Percentiles rank a stretch among this genome's conserved stretches.
Conservation (phyloP, 2,797 vertebrate species). For the Nannoperca australis region DNA sequence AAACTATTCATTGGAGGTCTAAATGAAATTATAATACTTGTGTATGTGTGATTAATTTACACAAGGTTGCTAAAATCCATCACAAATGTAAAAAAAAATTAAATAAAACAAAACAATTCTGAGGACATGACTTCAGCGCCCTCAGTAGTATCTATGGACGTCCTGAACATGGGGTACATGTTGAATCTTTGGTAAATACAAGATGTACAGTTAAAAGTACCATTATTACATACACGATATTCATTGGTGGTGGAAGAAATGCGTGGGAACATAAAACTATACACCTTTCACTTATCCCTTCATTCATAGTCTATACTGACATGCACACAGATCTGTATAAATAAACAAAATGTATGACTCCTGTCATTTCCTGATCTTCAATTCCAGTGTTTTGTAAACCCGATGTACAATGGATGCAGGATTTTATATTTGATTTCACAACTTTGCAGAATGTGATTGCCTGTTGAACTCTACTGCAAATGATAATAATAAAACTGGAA, state of each 20-base stretch:
- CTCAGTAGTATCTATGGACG: too few relatives aligned
- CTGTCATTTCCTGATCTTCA: constrained; percentile 31
- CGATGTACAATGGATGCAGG: constrained; percentile 2
- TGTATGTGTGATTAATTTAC: too few relatives aligned
- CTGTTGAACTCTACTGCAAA: constrained; percentile 65
- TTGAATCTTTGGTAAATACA: too few relatives aligned
- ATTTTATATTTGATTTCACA: constrained; percentile 61
- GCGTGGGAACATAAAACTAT: neutral
- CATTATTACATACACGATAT: too few relatives aligned
- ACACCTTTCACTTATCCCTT: neutral
- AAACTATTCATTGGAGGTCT: too few relatives aligned
- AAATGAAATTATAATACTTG: too few relatives aligned
- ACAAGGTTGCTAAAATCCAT: too few relatives aligned
- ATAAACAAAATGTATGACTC: neutral
- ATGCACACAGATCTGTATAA: neutral
- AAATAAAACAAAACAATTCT: too few relatives aligned
- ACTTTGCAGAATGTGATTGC: constrained; percentile 45
- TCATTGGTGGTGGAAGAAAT: neutral
- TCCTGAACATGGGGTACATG: too few relatives aligned
- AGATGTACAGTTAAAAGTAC: too few relatives aligned
- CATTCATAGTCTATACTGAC: constrained; percentile 6
- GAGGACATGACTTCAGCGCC: too few relatives aligned
- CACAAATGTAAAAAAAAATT: too few relatives aligned
- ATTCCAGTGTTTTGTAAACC: constrained; percentile 15
- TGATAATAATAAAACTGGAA: constrained; percentile 66